These are phyloP conservation scores for Sebastes steindachneri DNA, from an alignment of 2,797 vertebrate species.

Conservation along the genomic window DNA sequence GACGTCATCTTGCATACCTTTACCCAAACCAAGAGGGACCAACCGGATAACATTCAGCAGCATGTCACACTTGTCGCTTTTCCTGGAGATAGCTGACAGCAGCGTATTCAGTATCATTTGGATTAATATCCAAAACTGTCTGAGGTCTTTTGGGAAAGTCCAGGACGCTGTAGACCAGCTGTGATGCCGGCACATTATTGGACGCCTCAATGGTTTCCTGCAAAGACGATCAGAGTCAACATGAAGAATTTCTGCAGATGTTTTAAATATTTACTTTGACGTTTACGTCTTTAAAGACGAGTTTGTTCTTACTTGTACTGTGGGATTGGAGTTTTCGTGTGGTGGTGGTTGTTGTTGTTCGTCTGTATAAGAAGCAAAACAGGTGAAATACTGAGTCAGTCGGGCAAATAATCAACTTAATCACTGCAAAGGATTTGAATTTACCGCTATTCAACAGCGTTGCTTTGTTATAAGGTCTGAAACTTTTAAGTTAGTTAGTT, in stretches of 20 bases:
- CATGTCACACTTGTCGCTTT: neutral
- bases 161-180: slow-evolving; percentile 69
- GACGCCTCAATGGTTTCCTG: slow-evolving; percentile 41
- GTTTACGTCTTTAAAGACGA: neutral
- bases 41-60: neutral
- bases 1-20: neutral
- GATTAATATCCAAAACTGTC: neutral
- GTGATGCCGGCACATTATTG: neutral
- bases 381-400: neutral
- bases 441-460: neutral
- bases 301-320: slow-evolving; percentile 53
- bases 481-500: neutral
- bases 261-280: neutral
- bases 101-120: slow-evolving; percentile 59
- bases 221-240: neutral
- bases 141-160: slow-evolving; percentile 68
- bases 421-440: neutral
- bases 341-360: neutral
- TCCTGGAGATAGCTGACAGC: slow-evolving; percentile 50
- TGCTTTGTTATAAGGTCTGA: neutral
- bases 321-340: slow-evolving; percentile 19
- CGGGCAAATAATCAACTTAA: neutral
- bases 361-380: slow-evolving; percentile 40
- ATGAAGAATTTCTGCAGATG: neutral
- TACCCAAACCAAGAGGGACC: neutral